Percentiles rank a stretch among this genome's conserved stretches.
These are phyloP conservation scores for Cordilura impudica DNA, from an alignment of 2,888 invertebrate species.

Conservation along the genomic window DNA sequence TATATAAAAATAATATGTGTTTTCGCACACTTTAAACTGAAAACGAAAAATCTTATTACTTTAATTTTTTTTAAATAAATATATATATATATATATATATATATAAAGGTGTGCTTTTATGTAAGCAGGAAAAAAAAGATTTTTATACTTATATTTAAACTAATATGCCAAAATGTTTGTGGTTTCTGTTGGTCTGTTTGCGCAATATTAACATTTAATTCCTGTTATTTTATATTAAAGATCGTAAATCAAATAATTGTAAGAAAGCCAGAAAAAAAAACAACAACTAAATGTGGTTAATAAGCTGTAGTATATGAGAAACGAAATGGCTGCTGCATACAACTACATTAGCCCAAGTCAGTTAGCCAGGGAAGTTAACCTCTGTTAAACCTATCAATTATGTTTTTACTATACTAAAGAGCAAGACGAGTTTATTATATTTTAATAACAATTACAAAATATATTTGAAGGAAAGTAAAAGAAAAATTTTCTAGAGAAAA, in stretches of 20 bases:
- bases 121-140: background rate
- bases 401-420: no score
- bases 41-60: conserved; percentile 47
- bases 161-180: conserved; percentile 51
- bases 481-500: no score
- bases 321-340: conserved; percentile 6
- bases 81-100: background rate
- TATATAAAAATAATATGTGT: conserved; percentile 44
- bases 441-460: no score
- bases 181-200: conserved; percentile 40
- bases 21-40: conserved; percentile 56
- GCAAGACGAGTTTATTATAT: no score
- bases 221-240: conserved; percentile 56
- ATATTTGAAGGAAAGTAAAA: no score
- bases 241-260: conserved; percentile 61
- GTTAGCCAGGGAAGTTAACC: background rate
- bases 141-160: conserved; percentile 20
- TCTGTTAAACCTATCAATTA: no score
- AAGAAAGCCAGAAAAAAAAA: conserved; percentile 37
- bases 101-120: conserved; percentile 43
- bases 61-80: conserved; percentile 9
- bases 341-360: background rate
- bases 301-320: conserved; percentile 31
- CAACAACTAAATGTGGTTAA: conserved; percentile 39
- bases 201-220: conserved; percentile 62